Evolutionary conservation across 1,140 invertebrate genomes (phyloP), one percentile per base, ranked within the genome.

Genomic region (Theocolax elegans): DNA sequence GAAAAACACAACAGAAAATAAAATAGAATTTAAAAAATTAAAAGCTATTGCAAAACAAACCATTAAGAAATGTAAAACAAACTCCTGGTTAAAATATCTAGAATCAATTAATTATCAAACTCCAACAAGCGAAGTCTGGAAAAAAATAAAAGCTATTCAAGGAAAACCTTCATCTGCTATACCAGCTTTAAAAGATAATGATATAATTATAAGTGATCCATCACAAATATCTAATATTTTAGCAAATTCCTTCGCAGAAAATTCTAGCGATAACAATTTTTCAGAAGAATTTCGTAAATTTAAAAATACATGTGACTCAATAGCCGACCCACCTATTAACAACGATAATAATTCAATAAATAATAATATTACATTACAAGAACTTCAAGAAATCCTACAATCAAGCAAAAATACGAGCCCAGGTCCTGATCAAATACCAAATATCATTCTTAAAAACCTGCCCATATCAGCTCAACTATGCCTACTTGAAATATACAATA

Each of bases 401-500:
- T n/a, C n/a, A n/a, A n/a, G n/a, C n/a, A n/a, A n/a, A 29, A 71
- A 74, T 12, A 58, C 63, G 0, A 72, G 69, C 46, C 75, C 75
- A 0, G 77, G 74, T n/a, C 72, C 71, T 10, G 77, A 77, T 31
- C 51, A 51, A 1, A 73, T 76, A 2, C 40, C 66, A 13, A 76
- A 74, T 44, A 74, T 66, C 3, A 23, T 81, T 12, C 44, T 79
- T 9, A 75, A 78, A 75, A 72, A 76, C 6, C 64, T 79, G 6
- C 56, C 74, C 7, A 51, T 46, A 19, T 72, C 60, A 35, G 62
- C 63, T 10, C 51, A 75, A 2, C 54, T 49, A 13, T 58, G 68
- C n/a, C 40, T 83, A 1, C 48, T 71, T 0, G 31, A 71, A 23
- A 65, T 81, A 6, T 75, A 75, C 54, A 83, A 82, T 64, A 27